phyloP scores from a whole-genome alignment of 2,797 vertebrate species.

The Poecilia picta region DNA sequence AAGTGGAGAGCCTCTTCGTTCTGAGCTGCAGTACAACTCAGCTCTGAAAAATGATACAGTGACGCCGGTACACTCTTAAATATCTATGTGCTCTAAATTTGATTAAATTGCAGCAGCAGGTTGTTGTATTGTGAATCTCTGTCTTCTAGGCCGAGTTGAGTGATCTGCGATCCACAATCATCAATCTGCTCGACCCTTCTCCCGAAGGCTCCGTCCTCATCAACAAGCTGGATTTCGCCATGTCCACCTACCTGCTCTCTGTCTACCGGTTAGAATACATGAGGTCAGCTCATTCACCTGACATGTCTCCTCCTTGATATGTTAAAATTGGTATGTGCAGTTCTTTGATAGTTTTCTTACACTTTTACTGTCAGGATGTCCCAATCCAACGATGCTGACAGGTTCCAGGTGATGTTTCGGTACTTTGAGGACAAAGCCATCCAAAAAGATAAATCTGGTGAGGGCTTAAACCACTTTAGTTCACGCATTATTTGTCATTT shows the following conservation, averaged over 20 bases:
- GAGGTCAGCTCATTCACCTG: slow-evolving; percentile 80
- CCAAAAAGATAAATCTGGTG: slow-evolving; percentile 97
- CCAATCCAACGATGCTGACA: slow-evolving; percentile 90
- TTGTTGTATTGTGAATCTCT: slow-evolving; percentile 3
- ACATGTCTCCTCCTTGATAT: not conserved
- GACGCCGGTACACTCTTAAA: slow-evolving; percentile 81
- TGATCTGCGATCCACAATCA: slow-evolving; percentile 92
- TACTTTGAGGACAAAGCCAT: slow-evolving; percentile 98
- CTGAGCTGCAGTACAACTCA: slow-evolving; percentile 96
- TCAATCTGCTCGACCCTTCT: slow-evolving; percentile 91
- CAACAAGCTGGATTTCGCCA: slow-evolving; percentile 96
- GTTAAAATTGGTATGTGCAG: not conserved
- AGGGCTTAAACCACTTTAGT: slow-evolving; percentile 23
- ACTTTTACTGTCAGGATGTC: slow-evolving; percentile 82
- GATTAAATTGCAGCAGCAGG: not conserved
- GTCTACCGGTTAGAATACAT: slow-evolving; percentile 97
- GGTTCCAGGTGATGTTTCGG: slow-evolving; percentile 96
- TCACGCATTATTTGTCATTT: not conserved
- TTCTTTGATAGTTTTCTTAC: not conserved
- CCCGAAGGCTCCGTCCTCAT: slow-evolving; percentile 92
- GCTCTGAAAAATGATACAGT: slow-evolving; percentile 97
- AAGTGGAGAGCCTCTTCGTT: slow-evolving; percentile 94
- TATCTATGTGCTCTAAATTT: not conserved
- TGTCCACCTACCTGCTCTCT: slow-evolving; percentile 97
- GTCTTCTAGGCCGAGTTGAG: slow-evolving; percentile 88